phyloP scores from a whole-genome alignment of 2,888 invertebrate genomes.

The Tiphia femorata region DNA sequence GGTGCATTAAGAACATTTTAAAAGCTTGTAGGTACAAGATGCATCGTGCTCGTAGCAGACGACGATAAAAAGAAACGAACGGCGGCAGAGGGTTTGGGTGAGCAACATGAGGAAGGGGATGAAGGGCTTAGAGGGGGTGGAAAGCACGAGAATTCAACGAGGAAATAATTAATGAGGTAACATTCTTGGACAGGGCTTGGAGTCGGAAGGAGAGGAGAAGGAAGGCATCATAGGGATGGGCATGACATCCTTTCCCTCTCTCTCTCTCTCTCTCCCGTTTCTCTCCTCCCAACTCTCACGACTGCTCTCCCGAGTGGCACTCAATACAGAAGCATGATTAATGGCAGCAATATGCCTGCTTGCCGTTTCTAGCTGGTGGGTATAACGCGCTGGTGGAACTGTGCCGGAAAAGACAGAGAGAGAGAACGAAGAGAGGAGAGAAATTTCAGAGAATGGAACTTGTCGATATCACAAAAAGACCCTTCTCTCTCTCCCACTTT shows the following conservation, averaged over 20 bases:
- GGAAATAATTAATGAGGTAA: conserved; percentile 28
- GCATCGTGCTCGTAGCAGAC: too few relatives aligned
- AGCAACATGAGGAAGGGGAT: conserved; percentile 13
- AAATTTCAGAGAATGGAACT: conserved; percentile 2
- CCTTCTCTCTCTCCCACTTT: too few relatives aligned
- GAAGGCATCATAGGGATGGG: too few relatives aligned
- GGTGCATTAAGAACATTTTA: too few relatives aligned
- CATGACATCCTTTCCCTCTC: conserved; percentile 15
- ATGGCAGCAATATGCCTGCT: conserved; percentile 59
- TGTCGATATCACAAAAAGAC: too few relatives aligned
- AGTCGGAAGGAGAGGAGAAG: conserved; percentile 16
- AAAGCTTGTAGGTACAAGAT: too few relatives aligned
- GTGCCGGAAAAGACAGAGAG: conserved; percentile 23
- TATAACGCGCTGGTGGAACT: conserved; percentile 13
- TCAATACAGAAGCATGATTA: conserved; percentile 59
- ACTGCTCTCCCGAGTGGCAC: conserved; percentile 40
- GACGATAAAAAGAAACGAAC: background rate
- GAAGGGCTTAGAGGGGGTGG: background rate
- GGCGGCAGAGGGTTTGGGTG: background rate
- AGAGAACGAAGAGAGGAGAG: conserved; percentile 15
- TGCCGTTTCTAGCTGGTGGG: conserved; percentile 45
- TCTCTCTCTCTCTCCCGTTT: conserved; percentile 3
- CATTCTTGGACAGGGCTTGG: conserved; percentile 4
- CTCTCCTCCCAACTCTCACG: background rate
- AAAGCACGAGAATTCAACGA: conserved; percentile 11